Percentiles rank a stretch among this genome's conserved stretches.
Evolutionary conservation across 92 coral and sea anemone species (phyloP).

Genomic region (Pocillopora grandis): DNA sequence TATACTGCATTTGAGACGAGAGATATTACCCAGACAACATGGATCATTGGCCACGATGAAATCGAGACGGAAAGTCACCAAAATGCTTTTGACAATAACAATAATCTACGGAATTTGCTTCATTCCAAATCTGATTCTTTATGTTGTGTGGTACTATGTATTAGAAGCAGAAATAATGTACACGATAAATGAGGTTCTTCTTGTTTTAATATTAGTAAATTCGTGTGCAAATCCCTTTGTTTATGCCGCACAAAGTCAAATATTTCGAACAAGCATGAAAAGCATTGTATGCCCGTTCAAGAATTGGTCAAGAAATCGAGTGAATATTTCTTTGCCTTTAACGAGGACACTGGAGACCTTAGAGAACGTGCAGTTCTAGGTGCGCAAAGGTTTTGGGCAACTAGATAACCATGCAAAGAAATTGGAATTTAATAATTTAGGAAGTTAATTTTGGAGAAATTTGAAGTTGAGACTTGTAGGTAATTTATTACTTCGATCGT

Average conservation of each 20-base stretch:
- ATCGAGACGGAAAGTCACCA: slow-evolving; percentile 29
- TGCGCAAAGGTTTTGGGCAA: neutral
- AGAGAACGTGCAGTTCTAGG: too few relatives aligned
- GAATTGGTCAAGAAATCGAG: neutral
- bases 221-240: slow-evolving; percentile 31
- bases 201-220: slow-evolving; percentile 20
- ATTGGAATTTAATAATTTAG: too few relatives aligned
- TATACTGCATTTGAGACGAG: neutral
- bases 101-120: neutral
- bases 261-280: slow-evolving; percentile 13
- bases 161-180: slow-evolving; percentile 4
- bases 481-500: too few relatives aligned
- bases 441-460: neutral
- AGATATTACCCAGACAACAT: neutral
- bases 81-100: slow-evolving; percentile 33
- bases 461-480: too few relatives aligned
- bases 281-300: neutral
- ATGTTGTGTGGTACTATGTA: slow-evolving; percentile 10
- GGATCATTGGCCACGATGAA: neutral
- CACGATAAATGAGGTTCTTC: slow-evolving; percentile 14
- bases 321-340: too few relatives aligned
- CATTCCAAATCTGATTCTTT: slow-evolving; percentile 1
- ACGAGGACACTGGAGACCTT: too few relatives aligned
- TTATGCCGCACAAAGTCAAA: slow-evolving; percentile 18
- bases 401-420: neutral